These are phyloP conservation scores for Nematolebias whitei DNA, from an alignment of 2,113 vertebrate species.

Conservation along the genomic window DNA sequence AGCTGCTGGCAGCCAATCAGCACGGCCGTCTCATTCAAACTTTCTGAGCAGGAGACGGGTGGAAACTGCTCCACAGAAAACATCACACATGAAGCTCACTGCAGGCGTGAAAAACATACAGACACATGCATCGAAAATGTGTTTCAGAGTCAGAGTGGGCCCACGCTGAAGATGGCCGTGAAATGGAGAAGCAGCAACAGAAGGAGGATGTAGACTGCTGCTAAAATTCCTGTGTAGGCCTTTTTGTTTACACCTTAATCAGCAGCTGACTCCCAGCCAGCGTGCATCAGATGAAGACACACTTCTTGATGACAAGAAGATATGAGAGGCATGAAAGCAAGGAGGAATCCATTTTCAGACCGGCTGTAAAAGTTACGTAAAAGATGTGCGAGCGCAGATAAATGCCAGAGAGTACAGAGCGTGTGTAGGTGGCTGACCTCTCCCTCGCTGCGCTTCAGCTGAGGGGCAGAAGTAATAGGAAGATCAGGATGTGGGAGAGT, in stretches of 20 bases:
- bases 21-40: conserved; percentile 70
- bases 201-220: not conserved
- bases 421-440: conserved; percentile 54
- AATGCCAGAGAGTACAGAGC: conserved; percentile 23
- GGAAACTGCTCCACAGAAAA: conserved; percentile 59
- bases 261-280: not conserved
- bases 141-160: conserved; percentile 30
- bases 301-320: not conserved
- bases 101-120: conserved; percentile 17
- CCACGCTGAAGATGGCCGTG: not conserved
- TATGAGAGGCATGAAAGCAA: conserved; percentile 2
- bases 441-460: conserved; percentile 7
- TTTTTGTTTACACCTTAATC: not conserved
- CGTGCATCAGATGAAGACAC: not conserved
- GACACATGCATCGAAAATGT: conserved; percentile 10
- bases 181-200: too few relatives aligned
- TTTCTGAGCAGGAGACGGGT: conserved; percentile 54
- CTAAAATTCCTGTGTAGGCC: conserved; percentile 1
- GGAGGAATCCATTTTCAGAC: not conserved
- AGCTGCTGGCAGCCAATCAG: conserved; percentile 64
- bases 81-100: conserved; percentile 4
- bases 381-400: conserved; percentile 18
- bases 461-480: conserved; percentile 34
- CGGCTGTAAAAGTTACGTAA: conserved; percentile 48
- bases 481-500: conserved; percentile 52